Percentiles rank a stretch among this genome's conserved stretches.
Conservation (phyloP, 2,888 invertebrate genomes). For the Spialia ferax region DNA sequence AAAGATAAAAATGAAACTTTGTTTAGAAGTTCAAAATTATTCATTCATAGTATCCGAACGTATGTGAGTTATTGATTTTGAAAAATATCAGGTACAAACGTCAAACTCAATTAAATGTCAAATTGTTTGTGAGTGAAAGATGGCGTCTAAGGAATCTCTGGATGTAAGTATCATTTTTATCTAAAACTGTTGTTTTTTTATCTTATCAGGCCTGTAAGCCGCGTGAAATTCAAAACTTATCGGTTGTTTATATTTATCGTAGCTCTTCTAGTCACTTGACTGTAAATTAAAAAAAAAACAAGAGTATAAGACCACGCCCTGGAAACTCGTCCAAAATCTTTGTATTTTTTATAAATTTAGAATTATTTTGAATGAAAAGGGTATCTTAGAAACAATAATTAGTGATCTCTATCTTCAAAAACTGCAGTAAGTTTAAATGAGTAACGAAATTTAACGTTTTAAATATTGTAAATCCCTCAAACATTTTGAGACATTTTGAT, state of each 20-base stretch:
- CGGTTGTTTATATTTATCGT: neutral
- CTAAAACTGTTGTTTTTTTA: constrained; percentile 38
- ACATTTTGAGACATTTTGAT: constrained; percentile 1
- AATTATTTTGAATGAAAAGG: constrained; percentile 34
- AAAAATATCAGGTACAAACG: constrained; percentile 62
- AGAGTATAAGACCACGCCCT: constrained; percentile 51
- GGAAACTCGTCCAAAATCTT: constrained; percentile 22
- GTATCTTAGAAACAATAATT: neutral
- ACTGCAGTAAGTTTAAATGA: neutral
- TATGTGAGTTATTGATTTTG: constrained; percentile 57
- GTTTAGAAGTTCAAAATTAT: no score
- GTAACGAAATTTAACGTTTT: neutral
- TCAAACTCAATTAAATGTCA: constrained; percentile 60
- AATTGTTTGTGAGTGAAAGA: constrained; percentile 80
- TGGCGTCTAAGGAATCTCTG: constrained; percentile 85
- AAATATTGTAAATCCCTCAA: neutral
- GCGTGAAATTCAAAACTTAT: constrained; percentile 31
- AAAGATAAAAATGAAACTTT: no score
- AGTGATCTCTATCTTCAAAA: neutral
- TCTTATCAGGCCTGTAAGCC: constrained; percentile 13
- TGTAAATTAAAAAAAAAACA: constrained; percentile 1
- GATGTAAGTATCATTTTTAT: constrained; percentile 74
- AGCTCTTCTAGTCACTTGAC: neutral
- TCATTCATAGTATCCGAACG: constrained; percentile 61
- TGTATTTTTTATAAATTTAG: constrained; percentile 13